Evolutionary conservation across 1,140 invertebrate genomes (phyloP).

Genomic region (Drosophila pseudoananassae): DNA sequence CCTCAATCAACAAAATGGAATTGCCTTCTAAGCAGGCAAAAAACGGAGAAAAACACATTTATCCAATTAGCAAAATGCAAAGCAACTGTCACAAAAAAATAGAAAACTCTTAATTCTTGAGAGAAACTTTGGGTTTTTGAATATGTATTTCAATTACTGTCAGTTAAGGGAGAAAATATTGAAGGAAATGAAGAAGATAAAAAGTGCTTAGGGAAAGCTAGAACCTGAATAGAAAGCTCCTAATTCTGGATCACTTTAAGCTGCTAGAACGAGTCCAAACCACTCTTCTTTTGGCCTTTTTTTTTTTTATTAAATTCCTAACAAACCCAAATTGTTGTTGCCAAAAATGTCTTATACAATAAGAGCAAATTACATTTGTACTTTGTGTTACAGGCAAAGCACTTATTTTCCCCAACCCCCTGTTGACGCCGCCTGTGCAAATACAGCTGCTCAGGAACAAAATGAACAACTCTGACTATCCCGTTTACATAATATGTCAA

Average conservation of each 20-base stretch:
- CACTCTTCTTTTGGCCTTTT: no score
- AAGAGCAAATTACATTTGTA: background rate
- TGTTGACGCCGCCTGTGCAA: conserved; percentile 17
- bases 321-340: no score
- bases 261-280: no score
- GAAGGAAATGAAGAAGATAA: no score
- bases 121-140: background rate
- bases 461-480: conserved; percentile 71
- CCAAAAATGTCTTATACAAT: background rate
- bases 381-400: background rate
- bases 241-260: no score
- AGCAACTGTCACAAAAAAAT: background rate
- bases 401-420: conserved; percentile 17
- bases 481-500: conserved; percentile 79
- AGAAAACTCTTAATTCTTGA: background rate
- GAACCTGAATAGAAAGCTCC: no score
- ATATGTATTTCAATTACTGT: background rate
- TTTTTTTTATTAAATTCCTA: no score
- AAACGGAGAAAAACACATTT: conserved; percentile 27
- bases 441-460: conserved; percentile 34
- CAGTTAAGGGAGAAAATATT: no score
- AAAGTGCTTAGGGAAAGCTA: no score
- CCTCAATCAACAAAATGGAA: conserved; percentile 39
- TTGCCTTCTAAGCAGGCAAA: conserved; percentile 12
- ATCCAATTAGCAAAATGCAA: conserved; percentile 22